Evolutionary conservation across 53 echinoderm and acorn worm genomes (phyloP).

Genomic region (Antedon mediterranea): DNA sequence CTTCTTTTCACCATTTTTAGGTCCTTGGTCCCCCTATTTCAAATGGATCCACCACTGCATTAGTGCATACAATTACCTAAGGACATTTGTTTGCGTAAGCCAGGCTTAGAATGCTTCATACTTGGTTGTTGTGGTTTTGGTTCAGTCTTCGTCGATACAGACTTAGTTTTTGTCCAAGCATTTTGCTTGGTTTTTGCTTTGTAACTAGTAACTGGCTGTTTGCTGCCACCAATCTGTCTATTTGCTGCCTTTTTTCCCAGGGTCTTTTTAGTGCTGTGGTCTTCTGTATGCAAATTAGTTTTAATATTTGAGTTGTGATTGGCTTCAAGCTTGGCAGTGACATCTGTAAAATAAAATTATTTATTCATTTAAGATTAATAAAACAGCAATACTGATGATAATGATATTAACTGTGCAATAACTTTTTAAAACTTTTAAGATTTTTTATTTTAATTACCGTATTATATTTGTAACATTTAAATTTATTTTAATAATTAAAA

Average conservation of each 20-base stretch:
- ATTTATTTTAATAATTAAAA: too few relatives aligned
- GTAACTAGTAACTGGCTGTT: conserved; percentile 23
- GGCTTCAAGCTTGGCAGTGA: neutral
- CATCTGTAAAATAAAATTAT: neutral
- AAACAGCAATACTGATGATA: too few relatives aligned
- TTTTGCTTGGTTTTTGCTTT: conserved; percentile 44
- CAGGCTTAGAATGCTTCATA: neutral
- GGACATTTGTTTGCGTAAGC: neutral
- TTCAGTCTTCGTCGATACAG: neutral
- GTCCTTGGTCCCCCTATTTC: too few relatives aligned
- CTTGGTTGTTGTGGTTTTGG: neutral
- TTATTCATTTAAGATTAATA: too few relatives aligned
- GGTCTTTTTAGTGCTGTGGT: conserved; percentile 9
- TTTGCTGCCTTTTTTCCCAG: neutral
- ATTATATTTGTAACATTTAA: too few relatives aligned
- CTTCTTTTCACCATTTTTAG: too few relatives aligned
- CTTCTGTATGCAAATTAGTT: neutral
- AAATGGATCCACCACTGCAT: too few relatives aligned
- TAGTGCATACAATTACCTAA: neutral
- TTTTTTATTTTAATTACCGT: too few relatives aligned
- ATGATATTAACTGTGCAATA: too few relatives aligned
- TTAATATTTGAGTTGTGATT: neutral
- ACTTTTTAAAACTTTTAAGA: too few relatives aligned
- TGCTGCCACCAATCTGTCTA: conserved; percentile 9
- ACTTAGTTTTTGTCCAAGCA: conserved; percentile 25